These are phyloP conservation scores for Atrichornis clamosus DNA, from an alignment of 2,113 vertebrate genomes.

Conservation along the genomic window DNA sequence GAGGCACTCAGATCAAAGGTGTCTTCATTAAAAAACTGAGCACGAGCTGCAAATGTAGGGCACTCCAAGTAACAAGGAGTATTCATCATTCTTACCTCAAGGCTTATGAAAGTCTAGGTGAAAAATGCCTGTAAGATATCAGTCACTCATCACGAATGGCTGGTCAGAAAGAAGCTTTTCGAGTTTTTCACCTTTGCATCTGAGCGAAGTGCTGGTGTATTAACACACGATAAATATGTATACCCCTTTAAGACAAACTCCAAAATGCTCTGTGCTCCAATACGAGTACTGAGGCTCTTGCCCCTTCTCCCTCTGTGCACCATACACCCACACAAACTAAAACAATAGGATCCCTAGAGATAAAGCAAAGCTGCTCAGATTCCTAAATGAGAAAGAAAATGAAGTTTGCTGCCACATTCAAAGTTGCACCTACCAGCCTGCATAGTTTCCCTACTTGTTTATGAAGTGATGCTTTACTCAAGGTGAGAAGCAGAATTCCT, in stretches of 20 bases:
- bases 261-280: background rate
- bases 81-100: background rate
- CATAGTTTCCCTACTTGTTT: background rate
- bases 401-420: background rate
- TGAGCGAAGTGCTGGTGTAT: background rate
- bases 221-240: background rate
- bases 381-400: background rate
- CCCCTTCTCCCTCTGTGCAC: background rate
- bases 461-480: background rate
- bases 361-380: background rate
- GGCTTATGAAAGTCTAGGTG: background rate
- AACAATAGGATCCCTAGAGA: background rate
- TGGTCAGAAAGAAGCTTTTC: background rate
- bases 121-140: background rate
- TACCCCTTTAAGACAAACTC: background rate
- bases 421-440: background rate
- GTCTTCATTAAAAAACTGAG: background rate
- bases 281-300: background rate
- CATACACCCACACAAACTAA: background rate
- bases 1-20: background rate
- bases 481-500: background rate
- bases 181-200: background rate
- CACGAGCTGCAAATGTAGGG: background rate
- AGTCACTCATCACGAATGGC: background rate
- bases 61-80: background rate